A percentile compares a stretch with the other conserved stretches of the same genome.
phyloP scores from a whole-genome alignment of 1,140 invertebrate genomes.

The Aphelenchoides fujianensis region DNA sequence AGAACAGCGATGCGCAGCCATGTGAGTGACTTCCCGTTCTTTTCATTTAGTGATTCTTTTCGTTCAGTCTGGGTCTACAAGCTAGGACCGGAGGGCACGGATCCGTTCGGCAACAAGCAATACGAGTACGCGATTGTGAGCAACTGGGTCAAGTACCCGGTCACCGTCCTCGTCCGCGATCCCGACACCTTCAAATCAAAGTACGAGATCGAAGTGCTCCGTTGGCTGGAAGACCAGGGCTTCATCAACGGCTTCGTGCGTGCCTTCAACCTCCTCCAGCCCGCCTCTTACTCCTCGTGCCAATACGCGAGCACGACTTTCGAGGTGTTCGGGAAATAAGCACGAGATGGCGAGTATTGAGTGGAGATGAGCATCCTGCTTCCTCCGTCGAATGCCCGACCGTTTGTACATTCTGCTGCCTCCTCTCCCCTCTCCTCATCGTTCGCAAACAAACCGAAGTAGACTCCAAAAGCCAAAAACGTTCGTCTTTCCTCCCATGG shows the following conservation, averaged over 20 bases:
- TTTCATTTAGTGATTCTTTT: not conserved
- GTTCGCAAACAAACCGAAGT: no score
- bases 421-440: no score
- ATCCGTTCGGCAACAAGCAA: conserved; percentile 62
- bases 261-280: conserved; percentile 62
- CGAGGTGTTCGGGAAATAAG: conserved; percentile 59
- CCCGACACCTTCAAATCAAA: conserved; percentile 61
- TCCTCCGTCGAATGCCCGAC: no score
- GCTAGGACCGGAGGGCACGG: conserved; percentile 60
- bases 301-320: conserved; percentile 62
- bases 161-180: conserved; percentile 60
- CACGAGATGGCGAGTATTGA: no score
- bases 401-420: no score
- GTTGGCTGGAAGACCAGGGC: conserved; percentile 62
- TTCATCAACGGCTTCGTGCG: conserved; percentile 61
- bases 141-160: conserved; percentile 57
- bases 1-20: conserved; percentile 59
- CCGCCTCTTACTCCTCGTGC: conserved; percentile 53
- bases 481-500: no score
- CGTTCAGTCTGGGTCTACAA: conserved; percentile 63
- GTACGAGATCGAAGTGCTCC: conserved; percentile 59
- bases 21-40: conserved; percentile 48
- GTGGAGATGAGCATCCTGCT: no score
- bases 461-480: not conserved
- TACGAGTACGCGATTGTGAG: conserved; percentile 62